Evolutionary conservation across 2,888 invertebrate species (phyloP), one percentile per base, ranked within the genome.

Genomic region (Machimus rusticus): DNA sequence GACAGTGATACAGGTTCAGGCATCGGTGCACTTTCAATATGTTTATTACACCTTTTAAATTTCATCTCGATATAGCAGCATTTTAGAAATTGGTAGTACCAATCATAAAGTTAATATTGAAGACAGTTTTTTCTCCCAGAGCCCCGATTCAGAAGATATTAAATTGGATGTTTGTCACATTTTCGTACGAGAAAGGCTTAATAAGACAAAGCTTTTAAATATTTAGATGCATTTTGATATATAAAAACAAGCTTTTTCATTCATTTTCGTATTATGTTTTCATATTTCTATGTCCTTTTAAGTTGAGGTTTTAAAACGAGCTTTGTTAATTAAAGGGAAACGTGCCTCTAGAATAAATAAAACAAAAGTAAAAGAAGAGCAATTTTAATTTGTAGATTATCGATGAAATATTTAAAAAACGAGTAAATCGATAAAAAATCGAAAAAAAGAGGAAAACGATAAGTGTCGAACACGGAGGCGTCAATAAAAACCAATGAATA

Each of bases 401-500:
- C 19, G 8, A 23, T 66, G 28, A 28, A 28, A 66, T 28, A 19
- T 3, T 34, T 0, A 55, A 55, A 19, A 19, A 55, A 55, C 4
- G 66, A 23, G 3, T 28, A 66, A 66, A 86, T 86, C 74, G 39
- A 87, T 87, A 57, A 79, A 74, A 81, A 76, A 85, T 74, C 43
- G 39, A 66, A 37, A 74, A 74, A 43, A 43, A 74, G 28, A n/a
- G 14, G 39, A 19, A 85, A 74, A 9, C 3, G 23, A 85, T 43
- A 39, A 37, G 14, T 77, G 12, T 77, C 66, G 66, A 66, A 66
- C 39, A 57, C 82, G 51, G 43, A 39, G 57, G 74, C 85, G 39
- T 46, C 31, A 82, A 55, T 34, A 55, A 34, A 81, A 23, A 55
- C 23, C n/a, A 74, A 46, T 46, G 37, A 46, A 90, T 91, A 91